These are phyloP conservation scores for Lottia scabra DNA, from an alignment of 2,888 invertebrate genomes.

Conservation along the genomic window DNA sequence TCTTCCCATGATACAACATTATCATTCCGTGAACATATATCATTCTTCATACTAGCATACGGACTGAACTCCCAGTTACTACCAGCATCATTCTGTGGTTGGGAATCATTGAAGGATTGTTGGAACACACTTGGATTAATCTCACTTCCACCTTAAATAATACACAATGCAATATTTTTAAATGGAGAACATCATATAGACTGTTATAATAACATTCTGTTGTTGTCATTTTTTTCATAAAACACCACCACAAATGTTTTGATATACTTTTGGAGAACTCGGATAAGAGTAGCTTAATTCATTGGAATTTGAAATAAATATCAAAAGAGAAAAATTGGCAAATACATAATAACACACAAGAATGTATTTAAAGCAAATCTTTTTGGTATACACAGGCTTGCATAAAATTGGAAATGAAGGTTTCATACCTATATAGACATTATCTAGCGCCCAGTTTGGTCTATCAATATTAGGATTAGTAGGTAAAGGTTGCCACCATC, in stretches of 20 bases:
- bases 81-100: conserved; percentile 6
- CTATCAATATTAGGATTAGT: conserved; percentile 33
- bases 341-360: no score
- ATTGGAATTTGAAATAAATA: no score
- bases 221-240: no score
- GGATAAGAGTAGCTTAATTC: no score
- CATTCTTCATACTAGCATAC: conserved; percentile 45
- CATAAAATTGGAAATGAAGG: no score
- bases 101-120: conserved; percentile 59
- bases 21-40: conserved; percentile 47
- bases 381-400: no score
- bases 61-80: conserved; percentile 64
- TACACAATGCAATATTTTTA: neutral
- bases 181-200: no score
- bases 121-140: conserved; percentile 65
- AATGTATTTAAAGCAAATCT: no score
- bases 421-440: conserved; percentile 64
- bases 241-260: no score
- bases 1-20: conserved; percentile 59
- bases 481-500: conserved; percentile 64
- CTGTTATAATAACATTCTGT: no score
- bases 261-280: no score
- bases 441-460: conserved; percentile 68
- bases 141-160: conserved; percentile 61
- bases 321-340: no score